Base-by-base conservation (phyloP, 2,888 invertebrate genomes). In the Melanostoma mellinum region DNA sequence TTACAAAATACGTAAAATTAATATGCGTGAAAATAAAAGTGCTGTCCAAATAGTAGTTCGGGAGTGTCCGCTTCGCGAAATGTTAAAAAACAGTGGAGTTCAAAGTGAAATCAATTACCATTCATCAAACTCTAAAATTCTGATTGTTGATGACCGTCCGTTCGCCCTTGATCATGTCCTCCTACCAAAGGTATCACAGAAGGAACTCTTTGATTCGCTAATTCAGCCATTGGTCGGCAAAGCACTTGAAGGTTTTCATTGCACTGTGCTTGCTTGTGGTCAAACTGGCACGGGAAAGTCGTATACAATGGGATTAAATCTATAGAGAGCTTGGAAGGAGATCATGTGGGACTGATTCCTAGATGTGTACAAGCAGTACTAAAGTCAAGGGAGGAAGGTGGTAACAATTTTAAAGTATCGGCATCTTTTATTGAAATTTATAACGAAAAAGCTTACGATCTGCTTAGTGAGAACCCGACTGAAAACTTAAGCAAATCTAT, bases 201-300 rank as follows among this genome's bases (percentile, higher is more conserved):
- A 88, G 67, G 86, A 90, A 35, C 85, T 93, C 4, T 93, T 91
- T 78, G 87, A 91, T 60, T 87, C 87, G 32, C 87, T 91, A 38
- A 89, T 92, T 3, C 88, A 89, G 76, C 92, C 92, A 0, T 85
- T 92, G 68, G 90, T 92, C 2, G 87, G 87, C 5, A 90, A 91
- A 79, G 89, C 92, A 3, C 87, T 91, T 67, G 63, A 87, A 50
- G 93, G 93, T 2, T 92, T 90, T 77, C 91, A 92, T 86, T 92
- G 91, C 78, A 92, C 92, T 4, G 91, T 92, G 0, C 90, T 93
- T 86, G 92, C 93, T 4, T 92, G 92, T 88, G 93, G 93, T 0
- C 93, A 93, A 87, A 92, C 93, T 0, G 93, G 93, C 6, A 92
- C 92, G 2, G 93, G 93, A 1, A 93, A 93, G 88, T 92, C 92